Base-by-base conservation (phyloP, 2,113 vertebrate species). In the Galeopterus variegatus region DNA sequence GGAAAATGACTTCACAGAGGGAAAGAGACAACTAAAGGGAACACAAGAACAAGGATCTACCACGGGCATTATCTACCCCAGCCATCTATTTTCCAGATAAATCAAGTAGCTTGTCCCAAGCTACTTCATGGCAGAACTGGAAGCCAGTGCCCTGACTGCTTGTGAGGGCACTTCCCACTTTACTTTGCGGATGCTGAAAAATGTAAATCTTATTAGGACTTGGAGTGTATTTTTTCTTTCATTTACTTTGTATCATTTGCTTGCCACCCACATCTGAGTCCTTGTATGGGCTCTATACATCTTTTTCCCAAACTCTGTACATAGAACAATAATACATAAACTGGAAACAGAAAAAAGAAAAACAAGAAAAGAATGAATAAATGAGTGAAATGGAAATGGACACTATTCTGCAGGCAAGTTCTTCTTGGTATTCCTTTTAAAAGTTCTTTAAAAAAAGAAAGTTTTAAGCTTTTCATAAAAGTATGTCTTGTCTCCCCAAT, bases 391-490 rank as follows among this genome's bases (percentile, higher is more conserved):
- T 36, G 23, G 24, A 91, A 70, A 83, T 84, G 26, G 3, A 77
- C 67, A 23, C 26, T 81, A 14, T 79, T 56, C 24, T 72, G 8
- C 23, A 72, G 24, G 26, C 48, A 67, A 76, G 54, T 45, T 73
- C 52, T 45, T 73, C 52, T 73, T 94, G 0, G 3, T 54, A 73
- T 45, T 62, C 7, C 52, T 90, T 75, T 73, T 85, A 85, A 70
- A 58, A 54, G 7, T 45, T 75, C 7, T 54, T 86, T 58, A 31
- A 41, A 41, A 41, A 41, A 41, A 41, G 41, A 41, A 41, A 41
- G 64, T 81, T 91, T 86, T 58, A 80, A 89, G 26, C 17, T 87
- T 90, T 72, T 54, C 19, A 13, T 83, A 36, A 82, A 36, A 88
- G 28, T 75, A 80, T 24, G 14, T 9, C 36, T 76, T 33, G 0